Conservation (phyloP, 1,140 invertebrate species). For the Brachionus asplanchnoidis region DNA sequence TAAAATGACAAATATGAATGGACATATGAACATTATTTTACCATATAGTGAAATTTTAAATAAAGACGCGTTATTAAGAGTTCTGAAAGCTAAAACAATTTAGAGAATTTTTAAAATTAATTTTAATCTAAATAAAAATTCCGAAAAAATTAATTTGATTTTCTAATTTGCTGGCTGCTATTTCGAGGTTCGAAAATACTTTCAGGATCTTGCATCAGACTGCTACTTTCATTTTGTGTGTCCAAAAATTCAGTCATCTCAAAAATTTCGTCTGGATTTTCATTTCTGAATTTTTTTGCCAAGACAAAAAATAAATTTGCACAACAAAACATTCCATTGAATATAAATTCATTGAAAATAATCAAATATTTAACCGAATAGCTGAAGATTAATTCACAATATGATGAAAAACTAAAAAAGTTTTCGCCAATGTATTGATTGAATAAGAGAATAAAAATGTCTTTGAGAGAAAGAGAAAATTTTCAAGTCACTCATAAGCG, state of each 20-base stretch:
- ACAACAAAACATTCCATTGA: neutral
- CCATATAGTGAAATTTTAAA: conserved; percentile 23
- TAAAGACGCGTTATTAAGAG: conserved; percentile 13
- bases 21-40: neutral
- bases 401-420: neutral
- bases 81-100: neutral
- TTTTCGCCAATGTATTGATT: neutral
- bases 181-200: neutral
- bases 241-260: neutral
- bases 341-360: neutral
- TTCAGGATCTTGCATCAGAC: neutral
- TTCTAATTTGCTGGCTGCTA: neutral
- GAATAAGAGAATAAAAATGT: neutral
- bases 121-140: too few species aligned
- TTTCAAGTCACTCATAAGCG: neutral
- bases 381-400: neutral
- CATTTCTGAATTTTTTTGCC: neutral
- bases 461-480: neutral
- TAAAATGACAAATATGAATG: neutral
- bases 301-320: neutral
- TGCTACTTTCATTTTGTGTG: neutral
- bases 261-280: neutral
- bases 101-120: too few species aligned
- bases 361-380: neutral
- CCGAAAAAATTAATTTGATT: too few species aligned